Conservation (phyloP, 64 coral and sea anemone genomes). For the Catalaphyllia jardinei region DNA sequence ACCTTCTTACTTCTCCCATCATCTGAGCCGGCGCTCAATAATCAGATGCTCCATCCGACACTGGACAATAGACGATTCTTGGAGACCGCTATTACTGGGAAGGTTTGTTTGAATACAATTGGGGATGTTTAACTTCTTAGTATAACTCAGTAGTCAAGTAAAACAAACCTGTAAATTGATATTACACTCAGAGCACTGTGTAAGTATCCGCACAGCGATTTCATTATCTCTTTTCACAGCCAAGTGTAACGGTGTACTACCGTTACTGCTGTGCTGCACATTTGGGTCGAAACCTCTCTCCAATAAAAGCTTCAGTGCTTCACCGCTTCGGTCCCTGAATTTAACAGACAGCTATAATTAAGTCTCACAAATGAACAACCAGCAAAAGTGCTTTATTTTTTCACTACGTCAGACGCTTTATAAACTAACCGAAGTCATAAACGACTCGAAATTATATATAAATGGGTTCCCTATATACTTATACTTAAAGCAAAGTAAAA, state of each 20-base stretch:
- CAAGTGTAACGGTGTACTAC: slow-evolving; percentile 54
- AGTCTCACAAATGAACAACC: background rate
- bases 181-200: slow-evolving; percentile 22
- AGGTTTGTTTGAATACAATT: no score
- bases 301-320: slow-evolving; percentile 51
- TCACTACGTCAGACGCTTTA: no score
- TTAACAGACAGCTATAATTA: background rate
- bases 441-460: no score
- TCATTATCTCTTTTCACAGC: slow-evolving; percentile 58
- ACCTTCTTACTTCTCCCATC: no score
- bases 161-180: slow-evolving; percentile 54
- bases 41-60: background rate
- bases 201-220: slow-evolving; percentile 32
- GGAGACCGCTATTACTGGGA: background rate
- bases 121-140: no score
- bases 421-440: no score
- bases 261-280: background rate
- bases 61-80: background rate
- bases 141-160: no score
- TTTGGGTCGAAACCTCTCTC: slow-evolving; percentile 50
- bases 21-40: no score
- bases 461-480: no score
- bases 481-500: no score
- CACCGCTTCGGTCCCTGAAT: slow-evolving; percentile 53
- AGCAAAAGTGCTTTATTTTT: no score